Evolutionary conservation across 2,113 vertebrate genomes (phyloP).

Genomic region (Cygnus atratus): DNA sequence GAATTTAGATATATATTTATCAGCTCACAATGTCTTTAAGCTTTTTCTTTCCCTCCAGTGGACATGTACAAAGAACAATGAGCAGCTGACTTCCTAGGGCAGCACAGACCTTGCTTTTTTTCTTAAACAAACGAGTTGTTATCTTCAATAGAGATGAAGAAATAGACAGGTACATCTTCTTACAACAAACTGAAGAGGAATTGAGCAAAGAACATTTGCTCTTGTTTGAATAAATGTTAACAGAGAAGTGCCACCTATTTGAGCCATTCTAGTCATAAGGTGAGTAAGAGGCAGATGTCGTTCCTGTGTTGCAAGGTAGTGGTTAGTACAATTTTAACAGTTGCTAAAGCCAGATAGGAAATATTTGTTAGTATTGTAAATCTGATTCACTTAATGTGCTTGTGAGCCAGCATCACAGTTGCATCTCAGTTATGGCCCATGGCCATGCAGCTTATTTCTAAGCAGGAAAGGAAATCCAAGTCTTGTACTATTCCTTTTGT

Average conservation of each 20-base stretch:
- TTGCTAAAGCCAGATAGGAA: neutral
- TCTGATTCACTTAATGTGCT: neutral
- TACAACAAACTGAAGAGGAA: neutral
- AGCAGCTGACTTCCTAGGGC: neutral
- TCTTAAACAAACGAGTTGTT: neutral
- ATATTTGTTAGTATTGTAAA: neutral
- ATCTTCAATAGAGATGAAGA: neutral
- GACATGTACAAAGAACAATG: neutral
- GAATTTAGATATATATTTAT: neutral
- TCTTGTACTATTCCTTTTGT: neutral
- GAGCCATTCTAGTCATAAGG: neutral
- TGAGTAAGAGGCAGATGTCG: neutral
- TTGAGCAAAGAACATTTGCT: neutral
- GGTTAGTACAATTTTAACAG: neutral
- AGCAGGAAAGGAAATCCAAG: constrained; percentile 20
- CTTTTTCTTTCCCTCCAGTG: neutral
- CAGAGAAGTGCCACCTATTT: neutral
- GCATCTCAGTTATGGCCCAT: neutral
- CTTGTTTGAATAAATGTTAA: neutral
- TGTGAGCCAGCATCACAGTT: neutral
- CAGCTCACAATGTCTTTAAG: neutral
- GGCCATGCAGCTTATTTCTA: neutral
- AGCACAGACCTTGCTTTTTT: neutral
- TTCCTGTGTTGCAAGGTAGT: neutral
- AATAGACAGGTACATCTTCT: neutral